These are phyloP conservation scores for Napeogenes sylphis DNA, from an alignment of 2,888 invertebrate genomes.

Conservation along the genomic window DNA sequence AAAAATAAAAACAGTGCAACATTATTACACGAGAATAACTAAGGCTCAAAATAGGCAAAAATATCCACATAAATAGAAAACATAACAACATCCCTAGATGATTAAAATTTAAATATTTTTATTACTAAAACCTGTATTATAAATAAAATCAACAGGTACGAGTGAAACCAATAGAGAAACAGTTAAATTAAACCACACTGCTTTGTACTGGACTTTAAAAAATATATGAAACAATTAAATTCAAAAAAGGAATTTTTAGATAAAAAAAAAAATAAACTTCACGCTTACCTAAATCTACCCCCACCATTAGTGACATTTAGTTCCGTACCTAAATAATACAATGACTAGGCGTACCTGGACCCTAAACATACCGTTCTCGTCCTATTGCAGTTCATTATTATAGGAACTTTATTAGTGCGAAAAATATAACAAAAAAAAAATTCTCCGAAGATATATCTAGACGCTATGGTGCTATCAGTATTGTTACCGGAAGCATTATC, in stretches of 20 bases:
- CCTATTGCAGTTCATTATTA: constrained; percentile 45
- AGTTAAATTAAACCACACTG: constrained; percentile 7
- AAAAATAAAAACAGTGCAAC: not conserved
- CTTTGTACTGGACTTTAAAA: constrained; percentile 7
- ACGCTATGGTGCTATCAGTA: constrained; percentile 45
- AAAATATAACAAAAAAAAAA: constrained; percentile 35
- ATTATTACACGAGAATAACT: not conserved
- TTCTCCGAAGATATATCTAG: constrained; percentile 29
- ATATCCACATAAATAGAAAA: not conserved
- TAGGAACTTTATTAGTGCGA: constrained; percentile 73
- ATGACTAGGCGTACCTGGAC: constrained; percentile 75
- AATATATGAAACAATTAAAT: not conserved
- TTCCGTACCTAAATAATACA: constrained; percentile 56
- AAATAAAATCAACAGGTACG: constrained; percentile 52
- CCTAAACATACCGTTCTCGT: constrained; percentile 51
- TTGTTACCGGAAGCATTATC: constrained; percentile 57
- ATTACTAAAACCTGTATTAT: constrained; percentile 46
- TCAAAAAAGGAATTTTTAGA: constrained; percentile 25
- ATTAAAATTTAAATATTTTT: constrained; percentile 2
- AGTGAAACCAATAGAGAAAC: constrained; percentile 52
- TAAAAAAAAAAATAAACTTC: constrained; percentile 40
- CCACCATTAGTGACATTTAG: constrained; percentile 53
- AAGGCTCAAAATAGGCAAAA: not conserved
- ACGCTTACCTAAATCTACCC: constrained; percentile 45
- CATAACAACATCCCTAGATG: not conserved